Evolutionary conservation across 2,888 invertebrate species (phyloP).

Genomic region (Leuctra nigra): DNA sequence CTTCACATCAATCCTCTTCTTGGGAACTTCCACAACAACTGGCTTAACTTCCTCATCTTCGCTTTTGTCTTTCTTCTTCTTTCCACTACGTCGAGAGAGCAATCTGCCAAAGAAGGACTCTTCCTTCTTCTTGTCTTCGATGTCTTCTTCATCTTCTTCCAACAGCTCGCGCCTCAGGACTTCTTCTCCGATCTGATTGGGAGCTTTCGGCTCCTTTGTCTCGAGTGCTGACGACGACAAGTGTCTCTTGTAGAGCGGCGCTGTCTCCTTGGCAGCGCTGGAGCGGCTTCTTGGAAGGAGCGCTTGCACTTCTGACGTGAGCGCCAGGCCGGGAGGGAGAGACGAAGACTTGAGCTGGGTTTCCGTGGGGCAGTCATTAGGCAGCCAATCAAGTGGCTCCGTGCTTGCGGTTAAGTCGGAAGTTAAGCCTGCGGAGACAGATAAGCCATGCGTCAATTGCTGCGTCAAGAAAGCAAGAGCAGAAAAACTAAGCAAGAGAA

Average conservation of each 20-base stretch:
- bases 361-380: slow-evolving; percentile 9
- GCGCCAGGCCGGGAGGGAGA: slow-evolving; percentile 54
- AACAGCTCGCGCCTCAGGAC: slow-evolving; percentile 22
- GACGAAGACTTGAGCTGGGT: slow-evolving; percentile 52
- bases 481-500: too few relatives aligned
- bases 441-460: slow-evolving; percentile 25
- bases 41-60: slow-evolving; percentile 39
- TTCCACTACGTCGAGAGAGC: slow-evolving; percentile 61
- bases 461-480: too few relatives aligned
- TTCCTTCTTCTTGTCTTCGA: slow-evolving; percentile 47
- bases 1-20: slow-evolving; percentile 47
- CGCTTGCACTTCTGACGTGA: slow-evolving; percentile 43
- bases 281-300: slow-evolving; percentile 44
- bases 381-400: slow-evolving; percentile 18
- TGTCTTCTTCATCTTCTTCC: slow-evolving; percentile 35
- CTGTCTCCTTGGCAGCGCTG: slow-evolving; percentile 41
- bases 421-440: slow-evolving; percentile 21
- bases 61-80: slow-evolving; percentile 47
- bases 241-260: slow-evolving; percentile 34
- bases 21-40: slow-evolving; percentile 36
- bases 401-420: slow-evolving; percentile 10
- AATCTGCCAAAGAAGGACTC: slow-evolving; percentile 60
- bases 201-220: not conserved
- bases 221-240: slow-evolving; percentile 10
- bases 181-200: slow-evolving; percentile 6